phyloP scores from a whole-genome alignment of 2,888 invertebrate species.

The Nomada lathburiana region DNA sequence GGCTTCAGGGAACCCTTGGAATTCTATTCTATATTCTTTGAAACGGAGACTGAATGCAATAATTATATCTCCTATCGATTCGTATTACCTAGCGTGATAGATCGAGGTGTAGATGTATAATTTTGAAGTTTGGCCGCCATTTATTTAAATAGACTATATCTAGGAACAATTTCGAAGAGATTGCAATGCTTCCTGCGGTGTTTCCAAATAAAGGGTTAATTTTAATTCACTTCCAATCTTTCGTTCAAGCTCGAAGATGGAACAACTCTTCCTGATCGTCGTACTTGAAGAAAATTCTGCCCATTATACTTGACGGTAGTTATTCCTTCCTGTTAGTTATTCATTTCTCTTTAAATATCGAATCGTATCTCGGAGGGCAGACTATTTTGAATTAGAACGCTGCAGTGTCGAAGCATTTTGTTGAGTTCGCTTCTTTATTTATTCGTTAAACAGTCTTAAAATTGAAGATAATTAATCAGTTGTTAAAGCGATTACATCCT shows the following conservation, averaged over 20 bases:
- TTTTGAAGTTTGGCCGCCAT: not conserved
- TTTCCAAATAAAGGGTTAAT: slow-evolving; percentile 14
- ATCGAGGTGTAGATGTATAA: not conserved
- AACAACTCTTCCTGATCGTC: slow-evolving; percentile 2
- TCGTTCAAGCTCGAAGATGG: slow-evolving; percentile 2
- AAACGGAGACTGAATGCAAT: not conserved
- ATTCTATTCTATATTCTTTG: slow-evolving; percentile 4
- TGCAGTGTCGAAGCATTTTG: slow-evolving; percentile 28
- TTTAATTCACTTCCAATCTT: not conserved
- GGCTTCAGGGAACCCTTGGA: not conserved
- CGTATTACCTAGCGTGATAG: not conserved
- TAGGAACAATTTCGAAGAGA: not conserved
- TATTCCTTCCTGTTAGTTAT: not conserved
- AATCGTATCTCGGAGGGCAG: slow-evolving; percentile 14
- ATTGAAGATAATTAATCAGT: slow-evolving; percentile 51
- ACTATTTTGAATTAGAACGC: slow-evolving; percentile 37
- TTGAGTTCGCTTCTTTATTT: slow-evolving; percentile 27
- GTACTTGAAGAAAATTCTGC: slow-evolving; percentile 3
- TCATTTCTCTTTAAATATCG: not conserved
- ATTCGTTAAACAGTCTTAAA: slow-evolving; percentile 52
- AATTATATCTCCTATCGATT: slow-evolving; percentile 1
- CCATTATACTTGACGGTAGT: not conserved
- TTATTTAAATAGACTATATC: not conserved
- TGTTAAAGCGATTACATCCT: slow-evolving; percentile 49
- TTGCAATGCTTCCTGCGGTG: not conserved